These are phyloP conservation scores for Bucco capensis DNA, from an alignment of 2,113 vertebrate genomes.

Conservation along the genomic window DNA sequence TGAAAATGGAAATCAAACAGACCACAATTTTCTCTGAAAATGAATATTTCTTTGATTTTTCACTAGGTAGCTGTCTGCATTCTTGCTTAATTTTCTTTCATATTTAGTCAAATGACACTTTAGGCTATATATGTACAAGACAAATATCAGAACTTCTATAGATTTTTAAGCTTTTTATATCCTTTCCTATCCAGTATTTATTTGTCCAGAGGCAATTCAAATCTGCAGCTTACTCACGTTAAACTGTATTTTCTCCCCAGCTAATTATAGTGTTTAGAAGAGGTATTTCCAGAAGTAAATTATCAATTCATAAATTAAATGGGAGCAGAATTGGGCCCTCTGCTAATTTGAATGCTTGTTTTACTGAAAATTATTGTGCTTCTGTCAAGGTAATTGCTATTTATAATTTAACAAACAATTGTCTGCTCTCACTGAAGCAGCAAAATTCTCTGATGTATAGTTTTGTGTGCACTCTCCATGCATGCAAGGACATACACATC, in stretches of 20 bases:
- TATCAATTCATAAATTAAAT: not conserved
- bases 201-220: not conserved
- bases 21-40: not conserved
- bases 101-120: not conserved
- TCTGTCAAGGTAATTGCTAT: not conserved
- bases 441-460: not conserved
- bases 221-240: not conserved
- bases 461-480: not conserved
- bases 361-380: not conserved
- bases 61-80: not conserved
- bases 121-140: not conserved
- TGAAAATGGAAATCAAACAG: not conserved
- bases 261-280: not conserved
- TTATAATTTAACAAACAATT: not conserved
- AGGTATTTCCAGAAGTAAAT: not conserved
- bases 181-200: not conserved
- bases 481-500: not conserved
- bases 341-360: not conserved
- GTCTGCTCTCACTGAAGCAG: not conserved
- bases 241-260: not conserved
- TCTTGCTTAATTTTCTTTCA: not conserved
- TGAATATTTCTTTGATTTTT: not conserved
- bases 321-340: not conserved
- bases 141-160: not conserved
- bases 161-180: not conserved